phyloP scores from a whole-genome alignment of 1,140 invertebrate species.

The Drosophila rufa region DNA sequence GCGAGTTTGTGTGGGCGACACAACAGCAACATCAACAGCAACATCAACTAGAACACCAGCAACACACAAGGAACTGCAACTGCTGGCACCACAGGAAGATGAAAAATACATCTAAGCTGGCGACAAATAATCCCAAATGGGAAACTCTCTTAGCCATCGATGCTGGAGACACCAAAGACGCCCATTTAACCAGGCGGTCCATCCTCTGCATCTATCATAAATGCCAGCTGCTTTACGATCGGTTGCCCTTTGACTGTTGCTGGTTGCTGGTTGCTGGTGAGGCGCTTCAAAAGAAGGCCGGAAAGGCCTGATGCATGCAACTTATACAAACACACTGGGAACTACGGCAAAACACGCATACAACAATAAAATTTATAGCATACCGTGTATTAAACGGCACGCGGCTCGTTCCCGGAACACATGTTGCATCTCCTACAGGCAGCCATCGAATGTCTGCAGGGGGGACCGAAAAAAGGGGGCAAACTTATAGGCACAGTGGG shows the following conservation, averaged over 20 bases:
- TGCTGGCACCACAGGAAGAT: conserved; percentile 36
- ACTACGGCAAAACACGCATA: conserved; percentile 38
- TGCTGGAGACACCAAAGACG: conserved; percentile 19
- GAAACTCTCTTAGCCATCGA: conserved; percentile 41
- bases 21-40: conserved; percentile 53
- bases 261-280: conserved; percentile 15
- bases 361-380: conserved; percentile 81
- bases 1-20: conserved; percentile 80
- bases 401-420: conserved; percentile 68
- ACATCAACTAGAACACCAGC: conserved; percentile 31
- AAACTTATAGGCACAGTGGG: conserved; percentile 33
- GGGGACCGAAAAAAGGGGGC: conserved; percentile 15
- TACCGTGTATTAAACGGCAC: conserved; percentile 74
- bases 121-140: conserved; percentile 75
- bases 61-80: conserved; percentile 9
- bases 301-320: conserved; percentile 57
- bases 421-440: conserved; percentile 64
- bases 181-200: conserved; percentile 42
- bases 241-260: conserved; percentile 72
- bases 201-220: conserved; percentile 60
- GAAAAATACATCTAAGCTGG: conserved; percentile 52
- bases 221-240: conserved; percentile 79
- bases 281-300: conserved; percentile 68
- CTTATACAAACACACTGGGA: conserved; percentile 40
- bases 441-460: conserved; percentile 34